Percentiles rank a stretch among this genome's conserved stretches.
These are phyloP conservation scores for Threskiornis aethiopicus DNA, from an alignment of 2,797 vertebrate genomes.

Conservation along the genomic window DNA sequence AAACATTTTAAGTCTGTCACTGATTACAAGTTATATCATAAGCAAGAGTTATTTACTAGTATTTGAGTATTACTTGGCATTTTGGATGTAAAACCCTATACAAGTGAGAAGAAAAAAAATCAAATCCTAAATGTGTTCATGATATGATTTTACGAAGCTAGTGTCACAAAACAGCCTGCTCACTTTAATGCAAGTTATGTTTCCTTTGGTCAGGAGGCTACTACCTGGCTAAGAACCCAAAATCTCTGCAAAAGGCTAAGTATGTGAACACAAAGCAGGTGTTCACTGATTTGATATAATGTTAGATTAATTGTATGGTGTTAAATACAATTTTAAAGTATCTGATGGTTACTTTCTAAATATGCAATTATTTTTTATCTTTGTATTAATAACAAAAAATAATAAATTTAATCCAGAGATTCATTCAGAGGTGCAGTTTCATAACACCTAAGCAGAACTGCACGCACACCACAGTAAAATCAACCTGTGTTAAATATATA, in stretches of 20 bases:
- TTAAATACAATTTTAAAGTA: neutral
- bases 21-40: neutral
- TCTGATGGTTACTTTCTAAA: neutral
- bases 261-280: neutral
- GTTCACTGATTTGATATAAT: neutral
- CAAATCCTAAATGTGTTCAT: neutral
- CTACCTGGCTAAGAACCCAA: neutral
- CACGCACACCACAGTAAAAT: neutral
- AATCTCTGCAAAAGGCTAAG: neutral
- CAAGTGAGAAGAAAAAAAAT: neutral
- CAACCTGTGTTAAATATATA: neutral
- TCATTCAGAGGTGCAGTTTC: neutral
- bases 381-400: neutral
- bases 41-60: neutral
- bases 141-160: neutral
- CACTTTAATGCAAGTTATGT: neutral
- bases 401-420: neutral
- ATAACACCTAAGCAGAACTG: neutral
- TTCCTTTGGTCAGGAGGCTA: neutral
- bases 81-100: neutral
- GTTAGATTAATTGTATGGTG: neutral
- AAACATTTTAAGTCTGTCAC: neutral
- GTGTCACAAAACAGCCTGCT: neutral
- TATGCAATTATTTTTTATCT: neutral
- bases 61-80: neutral